phyloP scores from a whole-genome alignment of 2,888 invertebrate genomes.

The Oxycera nigricornis region DNA sequence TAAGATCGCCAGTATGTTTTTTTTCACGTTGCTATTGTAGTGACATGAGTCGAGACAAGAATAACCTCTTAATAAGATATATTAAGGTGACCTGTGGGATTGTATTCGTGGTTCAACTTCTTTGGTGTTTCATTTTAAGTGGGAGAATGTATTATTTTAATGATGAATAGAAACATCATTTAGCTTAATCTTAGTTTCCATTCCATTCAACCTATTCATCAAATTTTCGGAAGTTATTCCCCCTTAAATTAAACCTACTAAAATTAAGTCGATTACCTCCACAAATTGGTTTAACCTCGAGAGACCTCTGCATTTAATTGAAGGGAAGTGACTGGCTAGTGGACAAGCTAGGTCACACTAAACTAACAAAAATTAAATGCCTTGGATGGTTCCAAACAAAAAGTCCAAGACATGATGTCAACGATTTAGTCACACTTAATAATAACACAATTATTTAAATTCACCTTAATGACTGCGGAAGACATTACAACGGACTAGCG shows the following conservation, averaged over 20 bases:
- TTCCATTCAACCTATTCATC: too few species aligned
- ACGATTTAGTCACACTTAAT: background rate
- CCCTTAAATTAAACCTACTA: conserved; percentile 4
- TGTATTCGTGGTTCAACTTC: too few species aligned
- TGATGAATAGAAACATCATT: too few species aligned
- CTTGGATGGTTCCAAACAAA: background rate
- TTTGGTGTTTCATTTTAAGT: too few species aligned
- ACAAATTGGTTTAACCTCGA: conserved; percentile 11
- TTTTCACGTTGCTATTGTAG: too few species aligned
- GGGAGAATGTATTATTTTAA: too few species aligned
- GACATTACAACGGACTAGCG: background rate
- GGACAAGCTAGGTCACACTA: too few species aligned
- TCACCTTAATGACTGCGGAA: background rate
- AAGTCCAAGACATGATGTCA: conserved; percentile 2
- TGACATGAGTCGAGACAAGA: too few species aligned
- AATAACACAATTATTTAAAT: background rate
- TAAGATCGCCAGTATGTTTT: too few species aligned
- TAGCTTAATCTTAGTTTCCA: too few species aligned
- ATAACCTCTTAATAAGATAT: too few species aligned
- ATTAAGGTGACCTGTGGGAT: background rate
- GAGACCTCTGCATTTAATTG: background rate
- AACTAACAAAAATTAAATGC: background rate
- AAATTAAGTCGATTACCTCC: conserved; percentile 4
- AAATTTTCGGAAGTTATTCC: too few species aligned
- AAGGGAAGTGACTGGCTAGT: background rate